These are phyloP conservation scores for Channallabes apus DNA, from an alignment of 2,797 vertebrate species.

Conservation along the genomic window DNA sequence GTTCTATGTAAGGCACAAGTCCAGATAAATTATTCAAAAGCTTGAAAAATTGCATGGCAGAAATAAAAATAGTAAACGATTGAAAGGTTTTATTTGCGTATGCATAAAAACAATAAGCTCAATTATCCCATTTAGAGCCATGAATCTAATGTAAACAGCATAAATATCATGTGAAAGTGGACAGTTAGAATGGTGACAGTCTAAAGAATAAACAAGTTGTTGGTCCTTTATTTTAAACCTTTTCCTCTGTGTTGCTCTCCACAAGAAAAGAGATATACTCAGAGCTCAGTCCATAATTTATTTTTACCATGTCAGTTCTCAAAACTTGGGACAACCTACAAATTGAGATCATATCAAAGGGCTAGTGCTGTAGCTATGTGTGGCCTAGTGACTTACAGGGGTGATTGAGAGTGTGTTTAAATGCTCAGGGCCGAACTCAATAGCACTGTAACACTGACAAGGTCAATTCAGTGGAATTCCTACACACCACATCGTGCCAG, in stretches of 20 bases:
- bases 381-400: slow-evolving; percentile 76
- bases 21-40: slow-evolving; percentile 42
- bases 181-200: neutral
- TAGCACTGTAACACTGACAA: slow-evolving; percentile 83
- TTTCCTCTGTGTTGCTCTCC: slow-evolving; percentile 59
- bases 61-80: slow-evolving; percentile 9
- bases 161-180: neutral
- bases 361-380: slow-evolving; percentile 77
- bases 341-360: slow-evolving; percentile 81
- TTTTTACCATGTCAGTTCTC: slow-evolving; percentile 71
- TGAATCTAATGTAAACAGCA: slow-evolving; percentile 7
- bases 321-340: slow-evolving; percentile 73
- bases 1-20: slow-evolving; percentile 29
- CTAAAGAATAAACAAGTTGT: neutral
- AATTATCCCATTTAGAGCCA: slow-evolving; percentile 6
- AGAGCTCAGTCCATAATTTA: slow-evolving; percentile 73
- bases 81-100: slow-evolving; percentile 33
- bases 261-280: slow-evolving; percentile 61
- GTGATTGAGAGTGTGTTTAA: slow-evolving; percentile 83
- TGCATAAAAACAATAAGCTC: slow-evolving; percentile 35
- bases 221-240: slow-evolving; percentile 46
- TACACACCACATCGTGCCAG: slow-evolving; percentile 8
- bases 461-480: slow-evolving; percentile 75
- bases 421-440: slow-evolving; percentile 83
- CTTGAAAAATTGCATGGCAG: slow-evolving; percentile 24